phyloP scores from a whole-genome alignment of 2,888 invertebrate species.

The Helobdella robusta region DNA sequence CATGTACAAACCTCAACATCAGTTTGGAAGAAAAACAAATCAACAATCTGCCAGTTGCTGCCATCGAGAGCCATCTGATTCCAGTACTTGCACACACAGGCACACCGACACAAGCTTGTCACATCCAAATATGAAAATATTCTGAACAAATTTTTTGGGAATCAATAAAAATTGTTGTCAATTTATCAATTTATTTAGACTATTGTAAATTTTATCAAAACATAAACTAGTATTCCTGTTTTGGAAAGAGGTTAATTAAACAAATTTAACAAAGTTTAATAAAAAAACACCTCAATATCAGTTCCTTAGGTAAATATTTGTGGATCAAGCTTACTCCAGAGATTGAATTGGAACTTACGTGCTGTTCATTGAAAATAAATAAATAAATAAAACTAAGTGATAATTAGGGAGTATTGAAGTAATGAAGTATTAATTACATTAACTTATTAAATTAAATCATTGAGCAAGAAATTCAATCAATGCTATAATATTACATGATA shows the following conservation, averaged over 20 bases:
- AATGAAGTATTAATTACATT: too few relatives aligned
- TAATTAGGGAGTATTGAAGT: too few relatives aligned
- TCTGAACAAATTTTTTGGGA: not conserved
- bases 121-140: slow-evolving; percentile 79
- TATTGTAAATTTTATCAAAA: not conserved
- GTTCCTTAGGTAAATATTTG: slow-evolving; percentile 89
- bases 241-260: not conserved
- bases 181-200: not conserved
- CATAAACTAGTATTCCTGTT: not conserved
- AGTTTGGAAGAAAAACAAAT: slow-evolving; percentile 92
- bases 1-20: slow-evolving; percentile 93
- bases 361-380: not conserved
- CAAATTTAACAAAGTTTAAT: not conserved
- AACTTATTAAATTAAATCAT: too few relatives aligned
- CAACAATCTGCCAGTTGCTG: slow-evolving; percentile 97
- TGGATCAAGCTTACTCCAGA: slow-evolving; percentile 57
- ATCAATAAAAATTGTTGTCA: not conserved
- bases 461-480: too few relatives aligned
- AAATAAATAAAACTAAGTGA: too few relatives aligned
- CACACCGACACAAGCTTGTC: slow-evolving; percentile 85
- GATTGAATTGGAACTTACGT: not conserved
- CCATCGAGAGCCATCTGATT: slow-evolving; percentile 94
- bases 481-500: too few relatives aligned
- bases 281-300: slow-evolving; percentile 62
- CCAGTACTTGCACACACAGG: slow-evolving; percentile 74